A percentile compares a stretch with the other conserved stretches of the same genome.
Conservation (phyloP, 35 echinoderm and acorn worm species). For the Nesometra sesokonis region DNA sequence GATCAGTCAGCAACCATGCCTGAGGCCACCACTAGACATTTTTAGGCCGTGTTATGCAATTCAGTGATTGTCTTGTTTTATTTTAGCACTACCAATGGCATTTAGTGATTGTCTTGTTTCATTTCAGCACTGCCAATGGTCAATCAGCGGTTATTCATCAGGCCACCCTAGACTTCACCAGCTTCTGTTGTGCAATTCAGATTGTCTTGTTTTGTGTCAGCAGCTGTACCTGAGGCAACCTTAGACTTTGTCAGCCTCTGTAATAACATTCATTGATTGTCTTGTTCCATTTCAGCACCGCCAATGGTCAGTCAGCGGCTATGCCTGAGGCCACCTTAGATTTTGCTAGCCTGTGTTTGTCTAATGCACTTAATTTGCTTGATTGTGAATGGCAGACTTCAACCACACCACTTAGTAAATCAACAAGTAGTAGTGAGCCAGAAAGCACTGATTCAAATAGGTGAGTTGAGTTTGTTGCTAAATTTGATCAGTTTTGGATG, state of each 20-base stretch:
- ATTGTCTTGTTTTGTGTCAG: too few species aligned
- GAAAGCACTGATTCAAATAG: slow-evolving; percentile 17
- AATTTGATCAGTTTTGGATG: too few species aligned
- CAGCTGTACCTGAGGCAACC: slow-evolving; percentile 62
- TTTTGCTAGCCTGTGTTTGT: slow-evolving; percentile 87
- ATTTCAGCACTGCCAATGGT: not conserved
- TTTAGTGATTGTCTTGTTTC: not conserved
- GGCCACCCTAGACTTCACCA: slow-evolving; percentile 82
- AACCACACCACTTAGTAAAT: slow-evolving; percentile 13
- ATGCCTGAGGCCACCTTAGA: slow-evolving; percentile 84
- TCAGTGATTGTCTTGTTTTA: too few species aligned
- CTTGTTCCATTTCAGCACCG: too few species aligned
- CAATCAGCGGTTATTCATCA: slow-evolving; percentile 83
- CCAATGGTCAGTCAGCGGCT: slow-evolving; percentile 64
- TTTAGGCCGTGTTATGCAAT: slow-evolving; percentile 71
- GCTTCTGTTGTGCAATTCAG: too few species aligned
- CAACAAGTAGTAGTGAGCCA: slow-evolving; percentile 32
- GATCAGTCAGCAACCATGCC: slow-evolving; percentile 81
- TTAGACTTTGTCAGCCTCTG: slow-evolving; percentile 89
- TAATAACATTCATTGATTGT: too few species aligned
- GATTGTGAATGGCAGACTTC: slow-evolving; percentile 24
- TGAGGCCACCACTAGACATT: slow-evolving; percentile 82
- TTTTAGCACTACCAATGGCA: too few species aligned
- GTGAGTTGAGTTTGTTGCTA: slow-evolving; percentile 13
- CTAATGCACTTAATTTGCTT: slow-evolving; percentile 65